Conservation (phyloP, 2,797 vertebrate species). For the Leptatherina wallacei region DNA sequence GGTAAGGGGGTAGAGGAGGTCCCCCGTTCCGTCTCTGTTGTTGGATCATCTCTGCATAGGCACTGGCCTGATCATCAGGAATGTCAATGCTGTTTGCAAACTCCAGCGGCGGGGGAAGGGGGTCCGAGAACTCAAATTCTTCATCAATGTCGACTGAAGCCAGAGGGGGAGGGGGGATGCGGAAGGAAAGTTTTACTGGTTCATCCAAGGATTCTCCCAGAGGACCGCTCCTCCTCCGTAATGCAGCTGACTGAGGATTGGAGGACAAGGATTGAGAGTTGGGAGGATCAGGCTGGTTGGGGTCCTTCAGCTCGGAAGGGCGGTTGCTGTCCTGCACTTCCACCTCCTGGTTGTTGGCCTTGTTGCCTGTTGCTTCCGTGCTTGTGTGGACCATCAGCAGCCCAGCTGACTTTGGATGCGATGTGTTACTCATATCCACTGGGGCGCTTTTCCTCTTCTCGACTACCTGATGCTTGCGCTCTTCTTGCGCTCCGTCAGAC, state of each 20-base stretch:
- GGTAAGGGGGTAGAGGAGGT: conserved; percentile 75
- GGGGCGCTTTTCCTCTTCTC: conserved; percentile 90
- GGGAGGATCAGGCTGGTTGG: conserved; percentile 74
- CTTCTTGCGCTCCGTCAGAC: conserved; percentile 80
- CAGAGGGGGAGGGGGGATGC: conserved; percentile 93
- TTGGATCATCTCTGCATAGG: conserved; percentile 86
- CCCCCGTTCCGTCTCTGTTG: conserved; percentile 84
- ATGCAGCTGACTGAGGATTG: conserved; percentile 68
- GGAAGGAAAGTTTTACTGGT: conserved; percentile 91
- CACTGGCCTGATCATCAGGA: conserved; percentile 88
- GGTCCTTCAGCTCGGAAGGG: conserved; percentile 81
- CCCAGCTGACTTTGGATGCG: conserved; percentile 89
- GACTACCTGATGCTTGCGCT: conserved; percentile 71
- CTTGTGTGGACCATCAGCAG: conserved; percentile 95
- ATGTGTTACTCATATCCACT: conserved; percentile 85
- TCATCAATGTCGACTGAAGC: conserved; percentile 95
- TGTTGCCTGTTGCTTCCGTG: conserved; percentile 73
- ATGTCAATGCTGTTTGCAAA: conserved; percentile 98
- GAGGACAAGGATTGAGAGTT: conserved; percentile 64
- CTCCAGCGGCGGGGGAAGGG: conserved; percentile 95
- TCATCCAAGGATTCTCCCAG: conserved; percentile 90
- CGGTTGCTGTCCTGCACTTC: conserved; percentile 72
- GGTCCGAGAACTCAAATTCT: conserved; percentile 95
- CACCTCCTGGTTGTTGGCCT: conserved; percentile 77
- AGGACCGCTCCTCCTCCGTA: conserved; percentile 85